phyloP scores from a whole-genome alignment of 2,888 invertebrate species.

The Hirtodrosophila duncani region DNA sequence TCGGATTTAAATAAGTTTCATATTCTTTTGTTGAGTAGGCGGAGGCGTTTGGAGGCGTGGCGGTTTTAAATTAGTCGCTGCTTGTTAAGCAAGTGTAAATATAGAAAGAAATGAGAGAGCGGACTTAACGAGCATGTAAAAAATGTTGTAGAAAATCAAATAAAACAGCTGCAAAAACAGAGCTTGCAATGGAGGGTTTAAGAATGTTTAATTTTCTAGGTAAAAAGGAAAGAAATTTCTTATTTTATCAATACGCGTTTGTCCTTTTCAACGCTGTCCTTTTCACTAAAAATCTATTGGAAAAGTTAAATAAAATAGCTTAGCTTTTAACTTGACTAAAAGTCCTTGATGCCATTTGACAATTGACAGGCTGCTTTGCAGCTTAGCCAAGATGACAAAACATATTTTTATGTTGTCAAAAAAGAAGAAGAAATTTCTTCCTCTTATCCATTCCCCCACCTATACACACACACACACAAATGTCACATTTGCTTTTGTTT shows the following conservation, averaged over 20 bases:
- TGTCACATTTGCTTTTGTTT: constrained; percentile 47
- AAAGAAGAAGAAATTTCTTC: not conserved
- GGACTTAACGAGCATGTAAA: constrained; percentile 22
- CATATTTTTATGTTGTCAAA: constrained; percentile 46
- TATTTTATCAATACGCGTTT: too few relatives aligned
- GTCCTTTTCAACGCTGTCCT: too few relatives aligned
- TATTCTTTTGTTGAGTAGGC: constrained; percentile 44
- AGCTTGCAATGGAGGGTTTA: too few relatives aligned
- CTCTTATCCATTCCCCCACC: not conserved
- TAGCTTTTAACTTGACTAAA: constrained; percentile 33
- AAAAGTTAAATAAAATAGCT: constrained; percentile 21
- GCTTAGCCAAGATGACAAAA: constrained; percentile 47
- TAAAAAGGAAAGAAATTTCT: too few relatives aligned
- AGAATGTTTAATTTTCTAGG: too few relatives aligned
- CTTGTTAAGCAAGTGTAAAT: not conserved
- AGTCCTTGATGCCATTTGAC: constrained; percentile 15
- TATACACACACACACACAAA: constrained; percentile 19
- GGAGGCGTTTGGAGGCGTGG: not conserved
- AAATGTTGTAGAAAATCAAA: too few relatives aligned
- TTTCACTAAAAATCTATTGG: too few relatives aligned
- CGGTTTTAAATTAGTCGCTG: constrained; percentile 20
- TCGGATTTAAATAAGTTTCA: constrained; percentile 57
- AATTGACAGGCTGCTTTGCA: constrained; percentile 38
- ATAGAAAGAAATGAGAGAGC: not conserved
- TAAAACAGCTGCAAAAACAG: too few relatives aligned